phyloP scores from a whole-genome alignment of 2,797 vertebrate species.

The Halcyon badia region DNA sequence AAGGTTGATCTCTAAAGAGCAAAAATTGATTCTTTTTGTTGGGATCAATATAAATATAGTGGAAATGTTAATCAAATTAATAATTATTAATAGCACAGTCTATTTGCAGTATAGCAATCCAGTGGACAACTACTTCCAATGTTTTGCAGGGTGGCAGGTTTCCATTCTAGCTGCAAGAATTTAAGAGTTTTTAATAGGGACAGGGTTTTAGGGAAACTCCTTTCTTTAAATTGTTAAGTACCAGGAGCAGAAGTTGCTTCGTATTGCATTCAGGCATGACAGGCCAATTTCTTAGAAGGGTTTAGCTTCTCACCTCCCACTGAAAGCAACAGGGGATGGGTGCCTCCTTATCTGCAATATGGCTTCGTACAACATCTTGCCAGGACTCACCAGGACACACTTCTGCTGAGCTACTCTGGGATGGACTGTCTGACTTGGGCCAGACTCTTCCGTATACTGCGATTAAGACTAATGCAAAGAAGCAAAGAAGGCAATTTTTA shows the following conservation, averaged over 20 bases:
- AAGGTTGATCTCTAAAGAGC: background rate
- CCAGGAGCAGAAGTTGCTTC: background rate
- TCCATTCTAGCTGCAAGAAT: background rate
- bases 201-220: background rate
- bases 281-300: background rate
- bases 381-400: background rate
- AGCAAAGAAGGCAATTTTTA: background rate
- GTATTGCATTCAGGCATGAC: background rate
- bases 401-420: background rate
- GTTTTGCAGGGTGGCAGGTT: background rate
- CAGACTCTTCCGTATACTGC: background rate
- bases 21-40: background rate
- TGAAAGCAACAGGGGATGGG: background rate
- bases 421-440: background rate
- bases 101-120: background rate
- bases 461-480: background rate
- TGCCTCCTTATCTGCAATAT: background rate
- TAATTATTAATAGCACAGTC: background rate
- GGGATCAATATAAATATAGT: background rate
- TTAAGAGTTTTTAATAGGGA: background rate
- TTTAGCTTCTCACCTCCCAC: background rate
- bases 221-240: background rate
- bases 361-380: background rate
- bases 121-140: background rate
- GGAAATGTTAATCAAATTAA: background rate